phyloP scores from a whole-genome alignment of 2,888 invertebrate species.

The Resseliella maxima region DNA sequence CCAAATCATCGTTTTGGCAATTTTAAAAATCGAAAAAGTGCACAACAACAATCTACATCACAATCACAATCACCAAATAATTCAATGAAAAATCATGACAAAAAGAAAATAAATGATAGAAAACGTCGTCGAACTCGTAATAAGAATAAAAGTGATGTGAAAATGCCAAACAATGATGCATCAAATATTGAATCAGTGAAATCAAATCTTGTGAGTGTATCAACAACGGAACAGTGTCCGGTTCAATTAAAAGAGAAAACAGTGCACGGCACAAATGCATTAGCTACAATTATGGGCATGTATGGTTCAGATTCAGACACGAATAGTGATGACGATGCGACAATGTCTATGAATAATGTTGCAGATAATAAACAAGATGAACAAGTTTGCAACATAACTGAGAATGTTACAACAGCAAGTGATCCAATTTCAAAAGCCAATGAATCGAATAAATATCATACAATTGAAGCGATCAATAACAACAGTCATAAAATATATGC shows the following conservation, averaged over 20 bases:
- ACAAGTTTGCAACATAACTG: neutral
- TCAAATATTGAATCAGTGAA: neutral
- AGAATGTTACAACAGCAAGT: neutral
- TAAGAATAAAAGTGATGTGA: conserved; percentile 59
- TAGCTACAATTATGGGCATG: conserved; percentile 63
- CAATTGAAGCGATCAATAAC: neutral
- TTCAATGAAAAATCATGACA: conserved; percentile 39
- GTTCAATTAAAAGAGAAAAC: neutral
- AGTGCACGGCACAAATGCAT: conserved; percentile 59
- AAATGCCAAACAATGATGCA: neutral
- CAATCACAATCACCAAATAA: too few species aligned
- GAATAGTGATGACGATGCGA: conserved; percentile 61
- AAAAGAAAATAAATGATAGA: conserved; percentile 57
- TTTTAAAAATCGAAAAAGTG: conserved; percentile 52
- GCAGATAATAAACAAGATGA: neutral
- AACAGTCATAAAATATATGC: neutral
- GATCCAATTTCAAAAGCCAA: neutral
- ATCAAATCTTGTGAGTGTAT: neutral
- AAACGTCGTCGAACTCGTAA: conserved; percentile 57
- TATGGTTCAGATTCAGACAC: conserved; percentile 63
- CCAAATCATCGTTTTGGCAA: conserved; percentile 66
- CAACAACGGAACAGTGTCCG: neutral
- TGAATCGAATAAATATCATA: neutral
- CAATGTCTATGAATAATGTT: neutral
- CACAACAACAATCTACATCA: neutral